Evolutionary conservation across 2,888 invertebrate genomes (phyloP), one percentile per base, ranked within the genome.

Genomic region (Electrophaes corylata): DNA sequence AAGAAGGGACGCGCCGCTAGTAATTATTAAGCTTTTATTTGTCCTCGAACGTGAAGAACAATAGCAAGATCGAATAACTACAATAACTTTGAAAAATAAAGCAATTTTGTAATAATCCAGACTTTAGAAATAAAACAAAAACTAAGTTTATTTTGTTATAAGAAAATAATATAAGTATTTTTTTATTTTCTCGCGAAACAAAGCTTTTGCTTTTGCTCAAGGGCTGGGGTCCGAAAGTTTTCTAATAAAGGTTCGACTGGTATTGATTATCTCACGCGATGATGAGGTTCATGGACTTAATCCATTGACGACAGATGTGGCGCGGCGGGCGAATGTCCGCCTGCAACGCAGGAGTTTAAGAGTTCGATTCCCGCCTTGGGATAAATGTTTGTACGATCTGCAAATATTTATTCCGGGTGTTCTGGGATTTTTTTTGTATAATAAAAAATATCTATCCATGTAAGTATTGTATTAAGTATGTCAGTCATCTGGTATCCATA

Each of bases 231-330:
- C 55, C 48, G 52, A 56, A 79, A 75, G 66, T 78, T 78, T 74
- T 56, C 60, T 67, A 71, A 76, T 74, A 73, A 70, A 69, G 61
- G 60, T 58, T 62, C 61, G 60, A 56, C 66, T 75, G 56, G 61
- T 71, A 73, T 73, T 70, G 76, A 75, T 75, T 71, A 52, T 67
- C 61, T 65, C 58, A 59, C 57, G 62, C 48, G 48, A 66, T 68
- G 65, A 65, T 66, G 20, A 47, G 55, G 65, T 66, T 65, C 41
- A 31, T 40, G 37, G 40, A 35, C 33, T 40, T 53, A 45, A 12
- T 45, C 31, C 29, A 26, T 31, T 46, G 19, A 19, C 11, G 1
- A n/a, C 2, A 1, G 45, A 19, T 46, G 33, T 20, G n/a, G n/a
- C n/a, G n/a, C n/a, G n/a, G n/a, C n/a, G n/a, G n/a, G n/a, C n/a